Evolutionary conservation across 1,140 invertebrate species (phyloP).

Genomic region (Rhagoletis zephyria): DNA sequence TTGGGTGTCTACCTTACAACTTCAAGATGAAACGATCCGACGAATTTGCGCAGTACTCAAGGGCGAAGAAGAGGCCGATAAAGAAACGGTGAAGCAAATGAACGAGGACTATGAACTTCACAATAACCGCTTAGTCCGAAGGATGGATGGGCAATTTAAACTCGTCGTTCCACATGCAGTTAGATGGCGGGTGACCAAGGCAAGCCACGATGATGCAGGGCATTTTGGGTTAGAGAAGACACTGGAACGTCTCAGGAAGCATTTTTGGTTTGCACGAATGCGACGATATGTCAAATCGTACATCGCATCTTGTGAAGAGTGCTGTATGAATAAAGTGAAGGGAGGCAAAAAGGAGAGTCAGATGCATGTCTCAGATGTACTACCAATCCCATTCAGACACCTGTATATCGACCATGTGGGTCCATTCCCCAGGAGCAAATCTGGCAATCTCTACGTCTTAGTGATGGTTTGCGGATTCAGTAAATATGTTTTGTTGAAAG

Average conservation of each 20-base stretch:
- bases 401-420: slow-evolving; percentile 61
- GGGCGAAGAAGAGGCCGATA: too few species aligned
- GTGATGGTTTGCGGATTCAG: slow-evolving; percentile 61
- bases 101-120: background rate
- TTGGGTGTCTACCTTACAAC: slow-evolving; percentile 47
- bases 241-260: slow-evolving; percentile 56
- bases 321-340: slow-evolving; percentile 37
- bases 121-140: background rate
- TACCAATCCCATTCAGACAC: slow-evolving; percentile 55
- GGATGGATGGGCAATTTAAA: background rate
- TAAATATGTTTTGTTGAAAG: slow-evolving; percentile 59
- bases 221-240: slow-evolving; percentile 52
- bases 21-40: slow-evolving; percentile 16
- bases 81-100: background rate
- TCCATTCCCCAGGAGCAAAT: slow-evolving; percentile 59
- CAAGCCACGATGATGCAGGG: slow-evolving; percentile 48
- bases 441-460: slow-evolving; percentile 60
- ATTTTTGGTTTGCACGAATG: slow-evolving; percentile 63
- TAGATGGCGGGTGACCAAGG: slow-evolving; percentile 47
- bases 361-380: slow-evolving; percentile 7
- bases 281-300: slow-evolving; percentile 57
- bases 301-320: slow-evolving; percentile 63
- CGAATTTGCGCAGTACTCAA: slow-evolving; percentile 1
- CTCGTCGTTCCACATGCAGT: slow-evolving; percentile 44
- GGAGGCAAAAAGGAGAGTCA: slow-evolving; percentile 29